phyloP scores from a whole-genome alignment of 2,888 invertebrate genomes.

The Luffia ferchaultella region DNA sequence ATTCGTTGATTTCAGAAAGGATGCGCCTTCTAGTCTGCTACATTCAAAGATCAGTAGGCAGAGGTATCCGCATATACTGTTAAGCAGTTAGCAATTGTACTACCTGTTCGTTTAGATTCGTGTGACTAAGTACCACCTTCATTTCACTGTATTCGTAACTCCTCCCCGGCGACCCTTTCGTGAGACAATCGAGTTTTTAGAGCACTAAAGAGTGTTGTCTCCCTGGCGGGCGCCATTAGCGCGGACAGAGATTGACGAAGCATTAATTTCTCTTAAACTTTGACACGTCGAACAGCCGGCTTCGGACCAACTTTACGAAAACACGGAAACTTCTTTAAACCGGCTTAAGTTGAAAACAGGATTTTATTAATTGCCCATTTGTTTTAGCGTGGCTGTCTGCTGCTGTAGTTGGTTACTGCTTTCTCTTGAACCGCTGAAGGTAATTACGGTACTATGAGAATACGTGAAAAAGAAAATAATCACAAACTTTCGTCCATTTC shows the following conservation, averaged over 20 bases:
- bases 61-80: too few species aligned
- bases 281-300: slow-evolving; percentile 10
- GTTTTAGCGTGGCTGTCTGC: not conserved
- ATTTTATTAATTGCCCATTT: not conserved
- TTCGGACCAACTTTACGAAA: not conserved
- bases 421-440: too few species aligned
- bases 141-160: not conserved
- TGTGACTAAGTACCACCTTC: too few species aligned
- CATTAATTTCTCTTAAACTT: slow-evolving; percentile 14
- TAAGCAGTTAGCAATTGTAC: too few species aligned
- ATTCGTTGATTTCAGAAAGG: too few species aligned
- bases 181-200: slow-evolving; percentile 38
- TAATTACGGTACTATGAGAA: too few species aligned
- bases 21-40: too few species aligned
- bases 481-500: too few species aligned
- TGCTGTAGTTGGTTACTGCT: too few species aligned
- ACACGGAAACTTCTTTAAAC: not conserved
- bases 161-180: slow-evolving; percentile 8
- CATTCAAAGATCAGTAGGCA: too few species aligned
- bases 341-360: not conserved
- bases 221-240: not conserved
- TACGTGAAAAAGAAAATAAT: too few species aligned
- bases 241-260: slow-evolving; percentile 7
- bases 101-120: too few species aligned
- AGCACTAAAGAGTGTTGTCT: slow-evolving; percentile 27